phyloP scores from a whole-genome alignment of 2,888 invertebrate species.

The Conomelus anceps region DNA sequence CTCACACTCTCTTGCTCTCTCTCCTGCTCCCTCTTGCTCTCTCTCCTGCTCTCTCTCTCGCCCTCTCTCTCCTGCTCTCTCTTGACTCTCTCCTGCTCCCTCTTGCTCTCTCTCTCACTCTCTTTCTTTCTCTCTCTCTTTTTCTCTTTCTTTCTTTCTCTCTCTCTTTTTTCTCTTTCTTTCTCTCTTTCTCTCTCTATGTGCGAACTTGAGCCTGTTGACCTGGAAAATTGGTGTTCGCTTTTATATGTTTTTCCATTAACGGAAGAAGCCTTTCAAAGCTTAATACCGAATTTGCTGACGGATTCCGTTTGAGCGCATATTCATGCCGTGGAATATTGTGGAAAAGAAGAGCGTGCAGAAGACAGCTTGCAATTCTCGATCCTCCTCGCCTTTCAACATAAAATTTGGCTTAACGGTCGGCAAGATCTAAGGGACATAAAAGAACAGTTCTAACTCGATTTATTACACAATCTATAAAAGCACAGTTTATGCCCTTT shows the following conservation, averaged over 20 bases:
- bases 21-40: too few species aligned
- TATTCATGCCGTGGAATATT: neutral
- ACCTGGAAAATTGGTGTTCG: neutral
- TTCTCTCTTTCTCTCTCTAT: neutral
- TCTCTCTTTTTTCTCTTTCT: neutral
- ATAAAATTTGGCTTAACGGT: neutral
- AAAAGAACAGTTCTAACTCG: neutral
- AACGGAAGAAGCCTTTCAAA: neutral
- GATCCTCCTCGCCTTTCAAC: neutral
- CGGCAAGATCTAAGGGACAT: neutral
- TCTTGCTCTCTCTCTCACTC: neutral
- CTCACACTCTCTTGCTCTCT: too few species aligned
- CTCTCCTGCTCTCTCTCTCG: too few species aligned
- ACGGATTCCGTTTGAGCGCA: neutral
- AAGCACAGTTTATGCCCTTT: neutral
- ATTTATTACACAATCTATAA: neutral
- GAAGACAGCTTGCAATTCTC: neutral
- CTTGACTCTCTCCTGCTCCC: neutral
- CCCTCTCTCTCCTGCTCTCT: neutral
- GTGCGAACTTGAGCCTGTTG: neutral
- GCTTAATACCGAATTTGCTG: neutral
- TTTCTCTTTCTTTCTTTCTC: neutral
- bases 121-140: neutral
- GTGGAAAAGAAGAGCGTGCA: too few species aligned
- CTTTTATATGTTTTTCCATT: neutral